A percentile compares a stretch with the other conserved stretches of the same genome.
These are phyloP conservation scores for Vicugna pacos DNA, from an alignment of 2,113 vertebrate species.

Conservation along the genomic window DNA sequence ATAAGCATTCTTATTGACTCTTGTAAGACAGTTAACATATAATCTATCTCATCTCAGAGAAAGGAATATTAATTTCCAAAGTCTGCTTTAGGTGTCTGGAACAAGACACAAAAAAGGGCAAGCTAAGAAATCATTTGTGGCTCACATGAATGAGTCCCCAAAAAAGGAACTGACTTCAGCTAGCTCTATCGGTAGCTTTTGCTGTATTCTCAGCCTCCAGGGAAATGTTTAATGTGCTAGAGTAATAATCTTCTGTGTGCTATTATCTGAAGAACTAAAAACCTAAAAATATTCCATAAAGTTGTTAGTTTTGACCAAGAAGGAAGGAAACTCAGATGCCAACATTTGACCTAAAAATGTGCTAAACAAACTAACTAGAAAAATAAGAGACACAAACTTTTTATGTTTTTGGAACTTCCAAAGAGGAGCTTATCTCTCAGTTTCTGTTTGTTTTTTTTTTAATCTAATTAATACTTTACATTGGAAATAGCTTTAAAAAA, in stretches of 20 bases:
- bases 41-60: conserved; percentile 27
- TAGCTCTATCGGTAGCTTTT: not conserved
- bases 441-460: not conserved
- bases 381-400: conserved; percentile 20
- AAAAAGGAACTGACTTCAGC: not conserved
- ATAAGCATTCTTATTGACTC: not conserved
- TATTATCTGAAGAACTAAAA: conserved; percentile 22
- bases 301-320: conserved; percentile 27
- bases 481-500: conserved; percentile 53
- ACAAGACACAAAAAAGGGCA: conserved; percentile 20
- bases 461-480: conserved; percentile 44
- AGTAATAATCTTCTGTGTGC: conserved; percentile 15
- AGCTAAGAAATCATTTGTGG: conserved; percentile 11
- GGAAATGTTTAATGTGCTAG: conserved; percentile 16
- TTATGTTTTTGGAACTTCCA: not conserved
- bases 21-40: not conserved
- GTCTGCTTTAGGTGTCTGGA: not conserved
- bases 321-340: conserved; percentile 17
- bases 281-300: conserved; percentile 1
- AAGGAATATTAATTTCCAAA: conserved; percentile 46
- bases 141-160: not conserved
- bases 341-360: conserved; percentile 30
- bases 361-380: conserved; percentile 23
- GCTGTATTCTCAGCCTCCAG: not conserved
- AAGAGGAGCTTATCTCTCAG: conserved; percentile 14